Percentiles rank a stretch among this genome's conserved stretches.
Evolutionary conservation across 35 echinoderm and acorn worm genomes (phyloP).

Genomic region (Hemicentrotus pulcherrimus): DNA sequence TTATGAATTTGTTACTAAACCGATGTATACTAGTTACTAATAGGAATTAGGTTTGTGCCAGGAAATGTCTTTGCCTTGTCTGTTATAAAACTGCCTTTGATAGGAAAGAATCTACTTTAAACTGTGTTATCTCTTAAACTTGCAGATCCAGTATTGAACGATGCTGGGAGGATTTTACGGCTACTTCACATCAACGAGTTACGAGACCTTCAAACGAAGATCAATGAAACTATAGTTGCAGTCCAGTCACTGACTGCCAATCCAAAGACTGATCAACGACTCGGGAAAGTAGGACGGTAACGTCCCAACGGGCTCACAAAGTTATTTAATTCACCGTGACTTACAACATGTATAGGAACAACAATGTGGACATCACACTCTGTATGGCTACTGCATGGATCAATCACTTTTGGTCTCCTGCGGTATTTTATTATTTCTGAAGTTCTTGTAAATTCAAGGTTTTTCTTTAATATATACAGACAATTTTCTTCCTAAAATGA

Average conservation of each 20-base stretch:
- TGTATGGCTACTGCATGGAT: not conserved
- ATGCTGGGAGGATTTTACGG: conserved; percentile 77
- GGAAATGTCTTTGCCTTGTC: too few relatives aligned
- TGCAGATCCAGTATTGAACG: conserved; percentile 53
- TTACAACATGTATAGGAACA: not conserved
- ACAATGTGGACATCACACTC: not conserved
- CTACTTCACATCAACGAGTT: conserved; percentile 85
- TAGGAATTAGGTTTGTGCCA: too few relatives aligned
- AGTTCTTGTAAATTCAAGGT: too few relatives aligned
- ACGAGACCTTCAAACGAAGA: conserved; percentile 92
- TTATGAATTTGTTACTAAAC: too few relatives aligned
- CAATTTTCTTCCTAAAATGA: too few relatives aligned
- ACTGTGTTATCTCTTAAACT: not conserved
- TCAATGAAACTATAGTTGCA: conserved; percentile 92
- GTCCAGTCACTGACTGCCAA: conserved; percentile 87
- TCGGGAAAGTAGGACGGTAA: conserved; percentile 96
- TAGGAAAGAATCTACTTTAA: too few relatives aligned
- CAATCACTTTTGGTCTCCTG: too few relatives aligned
- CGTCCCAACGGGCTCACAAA: not conserved
- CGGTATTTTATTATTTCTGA: too few relatives aligned
- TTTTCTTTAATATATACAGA: too few relatives aligned
- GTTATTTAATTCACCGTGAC: not conserved
- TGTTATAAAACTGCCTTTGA: too few relatives aligned
- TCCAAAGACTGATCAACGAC: conserved; percentile 92
- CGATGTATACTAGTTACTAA: too few relatives aligned